Evolutionary conservation across 1,140 invertebrate genomes (phyloP).

Genomic region (Lutraria rhynchaena): DNA sequence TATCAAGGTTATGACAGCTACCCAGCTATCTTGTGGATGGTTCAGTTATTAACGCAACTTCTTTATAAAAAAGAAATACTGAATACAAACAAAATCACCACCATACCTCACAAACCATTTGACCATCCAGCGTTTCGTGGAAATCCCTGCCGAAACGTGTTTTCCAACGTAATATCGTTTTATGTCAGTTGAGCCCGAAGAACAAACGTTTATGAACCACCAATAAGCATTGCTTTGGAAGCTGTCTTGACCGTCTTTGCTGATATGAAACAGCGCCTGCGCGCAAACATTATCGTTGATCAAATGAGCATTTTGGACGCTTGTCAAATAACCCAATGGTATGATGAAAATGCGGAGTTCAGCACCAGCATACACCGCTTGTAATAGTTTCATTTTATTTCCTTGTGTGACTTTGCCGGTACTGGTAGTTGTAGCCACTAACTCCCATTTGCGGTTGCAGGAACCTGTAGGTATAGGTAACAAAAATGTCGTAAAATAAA

Average conservation of each 20-base stretch:
- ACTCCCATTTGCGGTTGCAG: neutral
- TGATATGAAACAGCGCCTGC: neutral
- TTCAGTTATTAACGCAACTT: no score
- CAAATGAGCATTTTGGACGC: neutral
- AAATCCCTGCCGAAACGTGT: neutral
- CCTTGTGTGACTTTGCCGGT: neutral
- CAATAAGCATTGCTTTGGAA: conserved; percentile 6
- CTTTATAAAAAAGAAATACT: no score
- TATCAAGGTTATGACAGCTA: no score
- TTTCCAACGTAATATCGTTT: conserved; percentile 1
- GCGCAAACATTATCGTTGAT: neutral
- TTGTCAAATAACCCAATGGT: neutral
- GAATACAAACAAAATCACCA: no score
- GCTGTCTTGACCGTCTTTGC: neutral
- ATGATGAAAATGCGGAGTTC: neutral
- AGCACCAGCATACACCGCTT: neutral
- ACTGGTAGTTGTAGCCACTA: neutral
- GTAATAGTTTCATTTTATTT: neutral
- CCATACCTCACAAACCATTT: conserved; percentile 1
- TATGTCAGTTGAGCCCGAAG: neutral
- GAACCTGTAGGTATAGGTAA: neutral
- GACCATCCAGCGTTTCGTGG: neutral
- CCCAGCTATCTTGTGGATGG: no score
- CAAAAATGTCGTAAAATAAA: no score
- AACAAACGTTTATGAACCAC: neutral